Evolutionary conservation across 1,140 invertebrate genomes (phyloP).

Genomic region (Diorhabda carinulata): DNA sequence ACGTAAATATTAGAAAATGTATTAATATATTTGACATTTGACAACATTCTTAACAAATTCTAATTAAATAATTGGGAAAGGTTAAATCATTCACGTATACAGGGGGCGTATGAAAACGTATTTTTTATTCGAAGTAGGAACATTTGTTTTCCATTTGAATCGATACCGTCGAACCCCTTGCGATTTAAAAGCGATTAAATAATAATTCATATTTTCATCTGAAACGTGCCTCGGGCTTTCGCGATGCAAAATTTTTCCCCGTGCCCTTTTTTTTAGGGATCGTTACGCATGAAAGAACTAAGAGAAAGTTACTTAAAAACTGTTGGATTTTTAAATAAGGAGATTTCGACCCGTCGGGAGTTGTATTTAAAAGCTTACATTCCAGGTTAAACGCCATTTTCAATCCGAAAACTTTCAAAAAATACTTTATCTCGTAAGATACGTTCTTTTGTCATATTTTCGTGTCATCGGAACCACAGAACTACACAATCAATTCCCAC

Average conservation of each 20-base stretch:
- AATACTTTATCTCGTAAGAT: background rate
- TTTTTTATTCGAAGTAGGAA: too few relatives aligned
- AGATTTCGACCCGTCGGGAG: slow-evolving; percentile 19
- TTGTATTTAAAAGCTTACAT: slow-evolving; percentile 22
- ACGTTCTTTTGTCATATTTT: too few relatives aligned
- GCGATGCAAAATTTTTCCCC: slow-evolving; percentile 4
- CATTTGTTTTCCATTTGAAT: background rate
- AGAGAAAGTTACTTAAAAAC: slow-evolving; percentile 23
- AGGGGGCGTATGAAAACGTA: too few relatives aligned
- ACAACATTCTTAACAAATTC: too few relatives aligned
- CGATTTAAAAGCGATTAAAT: slow-evolving; percentile 9
- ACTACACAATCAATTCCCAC: too few relatives aligned
- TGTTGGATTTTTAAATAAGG: slow-evolving; percentile 23
- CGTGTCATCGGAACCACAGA: too few relatives aligned
- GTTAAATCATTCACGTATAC: too few relatives aligned
- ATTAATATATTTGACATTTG: too few relatives aligned
- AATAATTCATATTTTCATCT: slow-evolving; percentile 13
- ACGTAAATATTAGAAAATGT: too few relatives aligned
- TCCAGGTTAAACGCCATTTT: slow-evolving; percentile 4
- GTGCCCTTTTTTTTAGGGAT: slow-evolving; percentile 9
- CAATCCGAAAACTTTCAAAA: background rate
- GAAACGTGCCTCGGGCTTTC: background rate
- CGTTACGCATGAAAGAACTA: slow-evolving; percentile 16
- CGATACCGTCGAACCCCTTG: background rate
- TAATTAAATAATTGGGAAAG: too few relatives aligned